Evolutionary conservation across 2,797 vertebrate genomes (phyloP).

Genomic region (Hydrolagus colliei): DNA sequence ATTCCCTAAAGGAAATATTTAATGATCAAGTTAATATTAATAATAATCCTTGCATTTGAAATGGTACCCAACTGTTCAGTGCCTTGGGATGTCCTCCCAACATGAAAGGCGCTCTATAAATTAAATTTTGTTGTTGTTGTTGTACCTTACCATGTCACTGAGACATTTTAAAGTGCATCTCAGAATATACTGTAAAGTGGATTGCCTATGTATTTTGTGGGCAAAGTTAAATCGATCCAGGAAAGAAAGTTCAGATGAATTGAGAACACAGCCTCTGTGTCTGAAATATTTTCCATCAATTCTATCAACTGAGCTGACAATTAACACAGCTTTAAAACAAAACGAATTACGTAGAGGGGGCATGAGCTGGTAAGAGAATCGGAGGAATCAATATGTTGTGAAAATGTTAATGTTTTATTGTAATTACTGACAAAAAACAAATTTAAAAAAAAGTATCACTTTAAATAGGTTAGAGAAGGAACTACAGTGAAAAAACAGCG

Average conservation of each 20-base stretch:
- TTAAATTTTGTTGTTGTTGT: too few species aligned
- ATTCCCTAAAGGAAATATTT: background rate
- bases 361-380: background rate
- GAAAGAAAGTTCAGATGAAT: background rate
- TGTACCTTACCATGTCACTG: too few species aligned
- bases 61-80: too few species aligned
- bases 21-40: background rate
- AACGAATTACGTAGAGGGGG: background rate
- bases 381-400: background rate
- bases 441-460: background rate
- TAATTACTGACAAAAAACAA: background rate
- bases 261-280: background rate
- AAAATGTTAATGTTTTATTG: constrained; percentile 3
- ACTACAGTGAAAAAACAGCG: background rate
- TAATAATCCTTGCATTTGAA: too few species aligned
- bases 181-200: too few species aligned
- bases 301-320: too few species aligned
- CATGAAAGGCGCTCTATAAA: too few species aligned
- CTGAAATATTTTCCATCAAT: background rate
- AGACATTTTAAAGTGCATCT: too few species aligned
- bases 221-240: background rate
- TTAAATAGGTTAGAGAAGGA: background rate
- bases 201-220: too few species aligned
- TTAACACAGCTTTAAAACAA: background rate
- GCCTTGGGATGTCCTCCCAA: too few species aligned